Conservation (phyloP, 1,140 invertebrate species). For the Zaprionus ornatus region DNA sequence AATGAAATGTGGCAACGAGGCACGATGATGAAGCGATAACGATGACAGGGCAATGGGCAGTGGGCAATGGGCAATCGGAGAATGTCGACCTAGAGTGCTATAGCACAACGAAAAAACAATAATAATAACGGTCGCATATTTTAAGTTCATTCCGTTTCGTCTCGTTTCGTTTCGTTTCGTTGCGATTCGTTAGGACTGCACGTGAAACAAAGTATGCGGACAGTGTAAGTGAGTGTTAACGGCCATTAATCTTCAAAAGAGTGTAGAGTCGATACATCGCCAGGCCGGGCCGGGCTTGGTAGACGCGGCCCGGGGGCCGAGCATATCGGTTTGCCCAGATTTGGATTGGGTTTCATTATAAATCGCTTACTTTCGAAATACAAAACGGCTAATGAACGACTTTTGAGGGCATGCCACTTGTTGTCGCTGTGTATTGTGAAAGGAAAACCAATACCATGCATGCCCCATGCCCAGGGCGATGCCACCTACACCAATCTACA, state of each 20-base stretch:
- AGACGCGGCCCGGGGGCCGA: not conserved
- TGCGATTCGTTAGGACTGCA: not conserved
- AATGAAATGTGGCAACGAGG: constrained; percentile 17
- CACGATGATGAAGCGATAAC: constrained; percentile 33
- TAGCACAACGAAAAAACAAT: constrained; percentile 7
- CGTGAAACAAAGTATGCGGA: constrained; percentile 4
- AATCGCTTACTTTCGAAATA: constrained; percentile 70
- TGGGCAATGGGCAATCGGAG: constrained; percentile 21
- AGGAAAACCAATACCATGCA: constrained; percentile 50
- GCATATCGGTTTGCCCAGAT: constrained; percentile 17
- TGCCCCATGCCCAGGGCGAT: constrained; percentile 25
- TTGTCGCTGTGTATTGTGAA: constrained; percentile 55
- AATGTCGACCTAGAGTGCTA: constrained; percentile 9
- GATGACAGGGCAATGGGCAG: constrained; percentile 19
- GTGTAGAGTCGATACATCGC: constrained; percentile 39
- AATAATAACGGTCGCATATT: constrained; percentile 36
- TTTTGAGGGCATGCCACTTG: constrained; percentile 54
- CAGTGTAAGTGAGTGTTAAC: constrained; percentile 40
- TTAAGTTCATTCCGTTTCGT: constrained; percentile 56
- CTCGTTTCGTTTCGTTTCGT: not conserved
- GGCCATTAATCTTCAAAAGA: constrained; percentile 62
- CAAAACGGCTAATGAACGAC: constrained; percentile 64
- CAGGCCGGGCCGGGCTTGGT: constrained; percentile 4
- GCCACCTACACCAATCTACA: constrained; percentile 33
- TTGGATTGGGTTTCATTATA: constrained; percentile 54